Percentiles rank a stretch among this genome's conserved stretches.
Evolutionary conservation across 2,797 vertebrate genomes (phyloP).

Genomic region (Spea hammondii): DNA sequence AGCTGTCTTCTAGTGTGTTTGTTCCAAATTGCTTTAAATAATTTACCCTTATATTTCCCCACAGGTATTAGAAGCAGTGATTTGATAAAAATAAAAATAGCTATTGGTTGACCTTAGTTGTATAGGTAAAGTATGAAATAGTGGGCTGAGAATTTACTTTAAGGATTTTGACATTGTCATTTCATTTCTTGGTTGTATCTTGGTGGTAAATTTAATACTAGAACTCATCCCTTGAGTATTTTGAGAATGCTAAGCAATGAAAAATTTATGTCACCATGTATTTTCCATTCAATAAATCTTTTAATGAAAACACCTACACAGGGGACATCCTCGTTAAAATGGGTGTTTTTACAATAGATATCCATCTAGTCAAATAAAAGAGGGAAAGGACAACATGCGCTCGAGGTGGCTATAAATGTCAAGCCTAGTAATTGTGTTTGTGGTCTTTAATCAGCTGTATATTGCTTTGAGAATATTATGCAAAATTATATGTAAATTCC

Average conservation of each 20-base stretch:
- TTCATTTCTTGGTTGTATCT: slow-evolving; percentile 13
- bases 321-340: neutral
- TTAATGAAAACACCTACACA: slow-evolving; percentile 8
- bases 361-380: neutral
- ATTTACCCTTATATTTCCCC: too few relatives aligned
- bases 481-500: neutral
- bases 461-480: neutral
- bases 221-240: slow-evolving; percentile 3
- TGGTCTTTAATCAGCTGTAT: neutral
- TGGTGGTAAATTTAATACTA: slow-evolving; percentile 15
- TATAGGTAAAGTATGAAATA: slow-evolving; percentile 14
- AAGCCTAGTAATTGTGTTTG: neutral
- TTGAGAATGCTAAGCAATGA: slow-evolving; percentile 16
- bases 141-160: neutral
- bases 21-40: too few relatives aligned
- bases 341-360: slow-evolving; percentile 9
- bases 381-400: neutral
- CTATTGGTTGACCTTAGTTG: slow-evolving; percentile 14
- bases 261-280: slow-evolving; percentile 11
- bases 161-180: slow-evolving; percentile 1
- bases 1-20: too few relatives aligned
- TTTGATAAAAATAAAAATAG: neutral
- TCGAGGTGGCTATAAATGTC: slow-evolving; percentile 3
- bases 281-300: slow-evolving; percentile 14
- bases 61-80: too few relatives aligned